These are phyloP conservation scores for Musca domestica DNA, from an alignment of 1,140 invertebrate species.

Conservation along the genomic window DNA sequence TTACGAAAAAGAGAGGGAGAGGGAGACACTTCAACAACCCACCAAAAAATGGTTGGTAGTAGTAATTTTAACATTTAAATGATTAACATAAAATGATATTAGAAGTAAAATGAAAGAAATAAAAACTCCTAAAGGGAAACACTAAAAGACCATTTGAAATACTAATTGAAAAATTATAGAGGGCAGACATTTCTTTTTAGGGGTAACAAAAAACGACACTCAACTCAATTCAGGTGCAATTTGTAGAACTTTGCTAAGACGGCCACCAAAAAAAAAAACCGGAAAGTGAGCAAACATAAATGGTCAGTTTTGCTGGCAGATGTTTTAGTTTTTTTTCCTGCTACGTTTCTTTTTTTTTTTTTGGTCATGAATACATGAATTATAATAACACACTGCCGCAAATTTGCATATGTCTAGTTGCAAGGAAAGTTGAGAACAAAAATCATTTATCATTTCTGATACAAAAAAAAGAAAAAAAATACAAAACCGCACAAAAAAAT, in stretches of 20 bases:
- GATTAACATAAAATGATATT: slow-evolving; percentile 6
- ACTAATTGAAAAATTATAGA: slow-evolving; percentile 30
- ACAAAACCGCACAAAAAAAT: background rate
- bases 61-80: background rate
- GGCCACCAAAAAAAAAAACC: slow-evolving; percentile 12
- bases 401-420: slow-evolving; percentile 6
- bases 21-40: background rate
- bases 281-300: slow-evolving; percentile 25
- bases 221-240: slow-evolving; percentile 27
- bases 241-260: slow-evolving; percentile 14
- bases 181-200: background rate
- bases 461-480: background rate
- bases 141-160: slow-evolving; percentile 26
- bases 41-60: background rate
- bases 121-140: background rate
- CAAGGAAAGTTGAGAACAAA: background rate
- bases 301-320: slow-evolving; percentile 7
- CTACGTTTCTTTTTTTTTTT: background rate
- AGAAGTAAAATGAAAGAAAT: background rate
- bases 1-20: too few relatives aligned
- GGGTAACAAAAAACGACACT: slow-evolving; percentile 7
- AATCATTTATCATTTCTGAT: slow-evolving; percentile 12
- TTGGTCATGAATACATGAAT: background rate
- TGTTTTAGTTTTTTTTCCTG: too few relatives aligned
- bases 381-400: background rate